Evolutionary conservation across 2,888 invertebrate genomes (phyloP).

Genomic region (Cerceris ruficornis): DNA sequence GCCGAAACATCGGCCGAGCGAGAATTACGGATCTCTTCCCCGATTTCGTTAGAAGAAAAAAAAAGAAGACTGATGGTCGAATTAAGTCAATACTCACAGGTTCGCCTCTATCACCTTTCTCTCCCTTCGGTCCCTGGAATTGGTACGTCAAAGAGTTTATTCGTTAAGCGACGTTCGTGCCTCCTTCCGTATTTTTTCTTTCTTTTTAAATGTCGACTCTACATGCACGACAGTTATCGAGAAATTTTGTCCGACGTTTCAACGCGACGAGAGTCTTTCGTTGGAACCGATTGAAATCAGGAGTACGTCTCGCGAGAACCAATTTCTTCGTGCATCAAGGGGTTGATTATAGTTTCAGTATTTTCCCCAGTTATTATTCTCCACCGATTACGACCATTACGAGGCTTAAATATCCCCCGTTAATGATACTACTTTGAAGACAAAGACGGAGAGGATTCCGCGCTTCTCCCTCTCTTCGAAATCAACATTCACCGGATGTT

Average conservation of each 20-base stretch:
- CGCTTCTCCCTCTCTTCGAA: conserved; percentile 46
- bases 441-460: conserved; percentile 40
- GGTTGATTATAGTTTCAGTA: too few species aligned
- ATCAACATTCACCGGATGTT: not conserved
- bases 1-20: conserved; percentile 16
- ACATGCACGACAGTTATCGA: conserved; percentile 33
- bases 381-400: not conserved
- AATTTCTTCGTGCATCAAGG: too few species aligned
- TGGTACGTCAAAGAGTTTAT: conserved; percentile 65
- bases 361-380: too few species aligned
- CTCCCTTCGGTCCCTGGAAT: conserved; percentile 93
- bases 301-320: too few species aligned
- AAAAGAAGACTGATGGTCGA: conserved; percentile 51
- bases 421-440: conserved; percentile 12
- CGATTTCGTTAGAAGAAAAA: conserved; percentile 9
- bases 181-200: conserved; percentile 43
- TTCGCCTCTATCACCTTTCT: conserved; percentile 93
- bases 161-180: conserved; percentile 53
- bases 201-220: not conserved
- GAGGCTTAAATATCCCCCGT: conserved; percentile 27
- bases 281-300: too few species aligned
- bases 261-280: too few species aligned
- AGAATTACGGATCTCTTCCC: conserved; percentile 21
- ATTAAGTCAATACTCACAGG: conserved; percentile 85
- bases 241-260: conserved; percentile 1